Evolutionary conservation across 2,888 invertebrate genomes (phyloP).

Genomic region (Sinotaia quadrata): DNA sequence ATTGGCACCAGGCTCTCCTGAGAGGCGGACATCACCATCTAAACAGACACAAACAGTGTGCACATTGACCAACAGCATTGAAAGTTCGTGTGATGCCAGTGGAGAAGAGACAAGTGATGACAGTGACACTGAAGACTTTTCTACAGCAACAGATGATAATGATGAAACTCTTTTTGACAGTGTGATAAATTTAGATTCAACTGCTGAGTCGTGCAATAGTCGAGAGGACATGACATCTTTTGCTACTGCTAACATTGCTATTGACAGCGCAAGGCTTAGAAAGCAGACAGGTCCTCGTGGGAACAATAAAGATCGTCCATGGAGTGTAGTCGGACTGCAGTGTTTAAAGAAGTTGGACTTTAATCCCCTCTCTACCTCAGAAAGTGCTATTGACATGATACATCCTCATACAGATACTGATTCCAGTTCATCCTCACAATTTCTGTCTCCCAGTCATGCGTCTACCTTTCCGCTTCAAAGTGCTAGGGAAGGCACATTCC

Average conservation of each 20-base stretch:
- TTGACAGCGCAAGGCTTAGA: slow-evolving; percentile 48
- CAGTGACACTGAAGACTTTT: slow-evolving; percentile 53
- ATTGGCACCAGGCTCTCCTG: slow-evolving; percentile 5
- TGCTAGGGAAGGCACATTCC: slow-evolving; percentile 36
- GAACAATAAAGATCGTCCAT: slow-evolving; percentile 77
- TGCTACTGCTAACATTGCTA: slow-evolving; percentile 40
- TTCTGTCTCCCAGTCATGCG: slow-evolving; percentile 23
- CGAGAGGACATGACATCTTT: slow-evolving; percentile 25
- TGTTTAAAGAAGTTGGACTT: slow-evolving; percentile 76
- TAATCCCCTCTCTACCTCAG: slow-evolving; percentile 86
- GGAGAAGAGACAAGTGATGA: slow-evolving; percentile 59
- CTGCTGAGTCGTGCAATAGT: slow-evolving; percentile 47
- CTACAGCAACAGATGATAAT: slow-evolving; percentile 59
- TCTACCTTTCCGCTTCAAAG: slow-evolving; percentile 52
- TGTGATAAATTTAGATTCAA: slow-evolving; percentile 56
- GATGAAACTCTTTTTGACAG: slow-evolving; percentile 59
- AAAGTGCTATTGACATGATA: slow-evolving; percentile 87
- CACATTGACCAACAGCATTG: slow-evolving; percentile 38
- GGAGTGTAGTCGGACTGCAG: slow-evolving; percentile 90
- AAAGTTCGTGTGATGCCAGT: slow-evolving; percentile 66
- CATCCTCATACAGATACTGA: slow-evolving; percentile 30
- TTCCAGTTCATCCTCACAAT: slow-evolving; percentile 26
- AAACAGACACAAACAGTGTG: slow-evolving; percentile 39
- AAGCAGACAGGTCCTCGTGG: slow-evolving; percentile 36
- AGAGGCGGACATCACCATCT: slow-evolving; percentile 35